Conservation (phyloP, 2,888 invertebrate species). For the Plemyria rubiginata region DNA sequence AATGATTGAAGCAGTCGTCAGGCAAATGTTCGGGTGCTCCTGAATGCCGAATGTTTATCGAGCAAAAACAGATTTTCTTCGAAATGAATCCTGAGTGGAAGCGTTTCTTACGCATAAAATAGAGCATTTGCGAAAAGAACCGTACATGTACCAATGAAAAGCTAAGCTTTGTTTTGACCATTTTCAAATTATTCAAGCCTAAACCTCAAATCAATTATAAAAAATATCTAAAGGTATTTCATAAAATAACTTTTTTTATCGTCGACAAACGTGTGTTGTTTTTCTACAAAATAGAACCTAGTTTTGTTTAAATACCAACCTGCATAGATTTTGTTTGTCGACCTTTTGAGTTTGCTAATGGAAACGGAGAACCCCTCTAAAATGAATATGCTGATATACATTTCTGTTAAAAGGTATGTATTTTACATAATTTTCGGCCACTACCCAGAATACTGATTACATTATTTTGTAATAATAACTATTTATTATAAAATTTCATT, state of each 20-base stretch:
- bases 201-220: too few relatives aligned
- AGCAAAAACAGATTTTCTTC: slow-evolving; percentile 65
- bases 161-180: too few relatives aligned
- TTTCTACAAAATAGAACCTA: background rate
- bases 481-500: slow-evolving; percentile 37
- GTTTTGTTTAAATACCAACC: slow-evolving; percentile 49
- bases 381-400: slow-evolving; percentile 80
- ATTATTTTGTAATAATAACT: slow-evolving; percentile 48
- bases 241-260: too few relatives aligned
- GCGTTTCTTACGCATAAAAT: slow-evolving; percentile 53
- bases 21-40: slow-evolving; percentile 61
- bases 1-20: slow-evolving; percentile 74
- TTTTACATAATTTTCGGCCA: slow-evolving; percentile 80
- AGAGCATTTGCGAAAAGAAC: slow-evolving; percentile 31
- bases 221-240: too few relatives aligned
- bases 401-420: slow-evolving; percentile 72
- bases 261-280: too few relatives aligned
- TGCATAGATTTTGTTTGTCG: slow-evolving; percentile 73
- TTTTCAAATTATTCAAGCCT: too few relatives aligned
- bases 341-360: slow-evolving; percentile 73
- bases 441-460: slow-evolving; percentile 72
- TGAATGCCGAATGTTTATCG: slow-evolving; percentile 60
- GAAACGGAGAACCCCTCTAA: slow-evolving; percentile 72
- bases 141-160: too few relatives aligned
- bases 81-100: slow-evolving; percentile 63